Evolutionary conservation across 2,113 vertebrate genomes (phyloP).

Genomic region (Cebidichthys violaceus): DNA sequence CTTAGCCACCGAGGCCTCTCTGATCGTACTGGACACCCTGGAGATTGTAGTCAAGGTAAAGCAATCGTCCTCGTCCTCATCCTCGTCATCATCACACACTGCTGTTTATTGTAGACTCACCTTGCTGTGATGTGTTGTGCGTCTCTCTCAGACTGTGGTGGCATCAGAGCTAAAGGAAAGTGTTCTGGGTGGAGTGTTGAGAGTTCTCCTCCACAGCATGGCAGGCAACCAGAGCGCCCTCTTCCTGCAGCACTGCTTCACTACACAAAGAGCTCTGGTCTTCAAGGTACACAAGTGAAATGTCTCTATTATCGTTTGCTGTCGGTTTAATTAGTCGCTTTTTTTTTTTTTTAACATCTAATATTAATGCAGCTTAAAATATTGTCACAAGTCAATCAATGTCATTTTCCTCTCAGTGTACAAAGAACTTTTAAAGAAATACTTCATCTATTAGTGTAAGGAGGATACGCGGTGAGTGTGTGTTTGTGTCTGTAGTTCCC

Average conservation of each 20-base stretch:
- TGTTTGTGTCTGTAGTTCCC: slow-evolving; percentile 85
- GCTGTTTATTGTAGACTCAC: background rate
- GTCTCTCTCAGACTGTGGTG: slow-evolving; percentile 87
- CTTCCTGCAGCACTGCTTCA: slow-evolving; percentile 93
- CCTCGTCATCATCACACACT: background rate
- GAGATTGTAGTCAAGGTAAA: slow-evolving; percentile 93
- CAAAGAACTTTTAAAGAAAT: background rate
- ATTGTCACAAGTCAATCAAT: background rate
- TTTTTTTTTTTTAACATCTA: background rate
- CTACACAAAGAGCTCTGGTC: slow-evolving; percentile 91
- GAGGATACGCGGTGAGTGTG: background rate
- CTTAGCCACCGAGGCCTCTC: slow-evolving; percentile 89
- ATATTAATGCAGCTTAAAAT: background rate
- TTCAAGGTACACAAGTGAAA: slow-evolving; percentile 84
- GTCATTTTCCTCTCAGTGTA: background rate
- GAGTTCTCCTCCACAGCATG: slow-evolving; percentile 91
- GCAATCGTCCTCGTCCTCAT: background rate
- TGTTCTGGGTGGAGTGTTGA: slow-evolving; percentile 87
- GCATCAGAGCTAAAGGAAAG: slow-evolving; percentile 92
- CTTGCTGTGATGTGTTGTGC: background rate
- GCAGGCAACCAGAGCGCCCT: slow-evolving; percentile 90
- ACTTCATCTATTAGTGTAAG: background rate
- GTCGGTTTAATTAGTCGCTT: background rate
- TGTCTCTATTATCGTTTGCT: background rate
- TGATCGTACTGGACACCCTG: slow-evolving; percentile 90